phyloP scores from a whole-genome alignment of 2,113 vertebrate genomes.

The Erpornis zantholeuca region DNA sequence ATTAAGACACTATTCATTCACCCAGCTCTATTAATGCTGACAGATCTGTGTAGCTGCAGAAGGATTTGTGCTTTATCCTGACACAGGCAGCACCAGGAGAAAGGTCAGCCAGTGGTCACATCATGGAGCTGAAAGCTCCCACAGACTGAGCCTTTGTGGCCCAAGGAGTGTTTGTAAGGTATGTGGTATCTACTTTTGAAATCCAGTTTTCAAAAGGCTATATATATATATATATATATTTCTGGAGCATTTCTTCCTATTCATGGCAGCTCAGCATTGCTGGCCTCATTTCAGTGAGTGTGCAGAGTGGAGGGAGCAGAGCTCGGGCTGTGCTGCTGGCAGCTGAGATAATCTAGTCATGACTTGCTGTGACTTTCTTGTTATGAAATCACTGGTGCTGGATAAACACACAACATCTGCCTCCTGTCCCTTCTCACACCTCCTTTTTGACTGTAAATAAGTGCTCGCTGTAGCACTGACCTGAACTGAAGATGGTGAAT shows the following conservation, averaged over 20 bases:
- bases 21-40: not conserved
- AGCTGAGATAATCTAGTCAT: not conserved
- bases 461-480: not conserved
- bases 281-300: not conserved
- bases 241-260: not conserved
- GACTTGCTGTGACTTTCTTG: not conserved
- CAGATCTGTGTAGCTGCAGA: not conserved
- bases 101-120: not conserved
- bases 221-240: not conserved
- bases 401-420: constrained; percentile 26
- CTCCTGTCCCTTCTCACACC: not conserved
- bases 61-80: not conserved
- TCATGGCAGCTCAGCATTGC: not conserved
- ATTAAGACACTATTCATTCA: not conserved
- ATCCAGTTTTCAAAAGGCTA: not conserved
- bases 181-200: not conserved
- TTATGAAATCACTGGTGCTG: constrained; percentile 9
- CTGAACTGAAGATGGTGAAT: not conserved
- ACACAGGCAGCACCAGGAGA: not conserved
- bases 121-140: not conserved
- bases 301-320: not conserved
- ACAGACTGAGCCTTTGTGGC: not conserved
- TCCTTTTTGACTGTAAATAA: not conserved
- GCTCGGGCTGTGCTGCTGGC: not conserved
- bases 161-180: not conserved